Evolutionary conservation across 2,113 vertebrate species (phyloP).

Genomic region (Pseudorhombus dupliciocellatus): DNA sequence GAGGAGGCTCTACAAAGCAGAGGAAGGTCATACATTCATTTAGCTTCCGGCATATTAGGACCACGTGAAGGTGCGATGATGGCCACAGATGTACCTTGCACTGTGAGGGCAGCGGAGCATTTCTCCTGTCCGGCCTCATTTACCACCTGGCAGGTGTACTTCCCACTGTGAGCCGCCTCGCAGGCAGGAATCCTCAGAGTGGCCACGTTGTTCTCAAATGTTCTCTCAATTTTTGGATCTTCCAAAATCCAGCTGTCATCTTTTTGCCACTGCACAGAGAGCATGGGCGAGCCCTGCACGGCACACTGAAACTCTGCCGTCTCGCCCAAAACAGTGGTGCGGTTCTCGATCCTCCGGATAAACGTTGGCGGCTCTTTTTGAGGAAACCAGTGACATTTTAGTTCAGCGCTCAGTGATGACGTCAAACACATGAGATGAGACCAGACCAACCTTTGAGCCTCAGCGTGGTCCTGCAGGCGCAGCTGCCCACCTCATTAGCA

Average conservation of each 20-base stretch:
- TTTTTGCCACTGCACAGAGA: constrained; percentile 94
- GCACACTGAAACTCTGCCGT: constrained; percentile 86
- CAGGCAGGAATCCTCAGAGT: constrained; percentile 84
- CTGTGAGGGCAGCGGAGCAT: constrained; percentile 90
- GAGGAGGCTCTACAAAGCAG: constrained; percentile 88
- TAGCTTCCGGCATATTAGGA: not conserved
- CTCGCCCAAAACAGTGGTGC: constrained; percentile 87
- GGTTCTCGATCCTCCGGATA: constrained; percentile 87
- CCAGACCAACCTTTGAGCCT: constrained; percentile 91
- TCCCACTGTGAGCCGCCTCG: constrained; percentile 86
- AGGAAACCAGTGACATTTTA: constrained; percentile 61
- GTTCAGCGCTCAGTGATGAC: constrained; percentile 3
- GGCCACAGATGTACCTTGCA: constrained; percentile 86
- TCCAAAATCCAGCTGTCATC: constrained; percentile 92
- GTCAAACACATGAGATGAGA: not conserved
- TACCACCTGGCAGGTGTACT: constrained; percentile 93
- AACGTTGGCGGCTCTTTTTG: constrained; percentile 91
- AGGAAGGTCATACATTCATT: constrained; percentile 24
- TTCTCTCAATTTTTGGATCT: constrained; percentile 86
- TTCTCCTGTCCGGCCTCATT: constrained; percentile 93
- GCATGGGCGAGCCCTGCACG: constrained; percentile 86
- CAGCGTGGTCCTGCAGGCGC: constrained; percentile 87
- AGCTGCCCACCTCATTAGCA: constrained; percentile 92
- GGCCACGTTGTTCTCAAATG: constrained; percentile 86
- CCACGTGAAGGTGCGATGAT: constrained; percentile 43